Conservation (phyloP, 2,113 vertebrate genomes). For the Protobothrops mucrosquamatus region DNA sequence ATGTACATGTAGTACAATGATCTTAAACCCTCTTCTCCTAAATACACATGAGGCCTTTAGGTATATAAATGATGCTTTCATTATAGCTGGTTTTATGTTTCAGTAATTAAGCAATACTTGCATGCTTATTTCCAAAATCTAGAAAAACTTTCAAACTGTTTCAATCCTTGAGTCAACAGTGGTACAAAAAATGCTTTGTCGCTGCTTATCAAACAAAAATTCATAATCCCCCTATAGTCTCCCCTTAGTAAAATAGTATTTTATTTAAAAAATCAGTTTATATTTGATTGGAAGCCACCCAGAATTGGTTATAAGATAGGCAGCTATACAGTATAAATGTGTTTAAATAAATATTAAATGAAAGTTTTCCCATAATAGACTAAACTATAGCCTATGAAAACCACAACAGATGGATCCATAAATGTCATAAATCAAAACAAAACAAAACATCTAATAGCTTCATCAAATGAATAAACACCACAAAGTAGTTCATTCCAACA, state of each 20-base stretch:
- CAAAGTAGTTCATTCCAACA: neutral
- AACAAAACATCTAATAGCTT: neutral
- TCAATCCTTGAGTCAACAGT: neutral
- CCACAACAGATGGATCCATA: neutral
- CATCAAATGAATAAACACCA: neutral
- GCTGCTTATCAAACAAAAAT: neutral
- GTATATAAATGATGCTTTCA: neutral
- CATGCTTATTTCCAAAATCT: neutral
- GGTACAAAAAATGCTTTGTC: neutral
- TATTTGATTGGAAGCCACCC: neutral
- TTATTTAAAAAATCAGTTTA: neutral
- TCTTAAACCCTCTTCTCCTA: neutral
- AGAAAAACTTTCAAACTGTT: neutral
- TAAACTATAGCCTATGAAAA: neutral
- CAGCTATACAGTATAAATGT: neutral
- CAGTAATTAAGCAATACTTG: neutral
- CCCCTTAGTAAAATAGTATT: neutral
- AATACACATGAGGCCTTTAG: neutral
- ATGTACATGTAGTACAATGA: neutral
- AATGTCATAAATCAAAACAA: neutral
- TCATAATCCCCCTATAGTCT: neutral
- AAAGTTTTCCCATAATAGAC: neutral
- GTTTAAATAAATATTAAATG: neutral
- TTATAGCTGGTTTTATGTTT: neutral
- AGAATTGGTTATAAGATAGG: neutral